Base-by-base conservation (phyloP, 2,797 vertebrate genomes). In the Danio kyathit region DNA sequence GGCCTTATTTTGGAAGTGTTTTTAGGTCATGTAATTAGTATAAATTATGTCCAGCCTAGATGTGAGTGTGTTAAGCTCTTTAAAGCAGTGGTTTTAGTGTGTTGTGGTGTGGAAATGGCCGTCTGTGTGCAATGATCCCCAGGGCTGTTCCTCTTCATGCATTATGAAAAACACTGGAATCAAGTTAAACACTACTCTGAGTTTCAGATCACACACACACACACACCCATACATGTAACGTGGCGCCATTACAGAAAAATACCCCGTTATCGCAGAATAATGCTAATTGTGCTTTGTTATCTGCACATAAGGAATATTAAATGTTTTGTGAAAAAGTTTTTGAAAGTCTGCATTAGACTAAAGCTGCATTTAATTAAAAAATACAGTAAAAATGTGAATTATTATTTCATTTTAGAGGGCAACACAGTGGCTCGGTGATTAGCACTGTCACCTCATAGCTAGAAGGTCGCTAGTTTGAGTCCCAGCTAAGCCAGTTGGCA, bases 151-250 rank as follows among this genome's bases (percentile, higher is more conserved):
- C 74, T 66, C 78, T 79, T 86, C 81, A 82, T 85, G 48, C 74
- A 84, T 84, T 72, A 87, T 87, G 61, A 51, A 83, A 82, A 72
- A 70, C 11, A 70, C 51, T 77, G 38, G 80, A 82, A 80, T 80
- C 81, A 29, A 80, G 71, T 80, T 69, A 67, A 81, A 73, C 67
- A 43, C 16, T 80, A 73, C 82, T 79, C 43, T 14, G 6, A 44
- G 43, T 79, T 63, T 43, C 48, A 29, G 29, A 29, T 43, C 38
- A 71, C 59, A 81, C 61, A 51, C 60, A n/a, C 40, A 43, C 52
- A 77, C 80, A 80, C 74, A 66, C 74, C 10, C 61, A 51, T 60
- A n/a, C 16, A 21, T 77, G 71, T 61, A 63, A 46, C 52, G 80
- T 73, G 52, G 65, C 71, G 12, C 21, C 40, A 59, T 60, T 54